A percentile compares a stretch with the other conserved stretches of the same genome.
These are phyloP conservation scores for Squalus acanthias DNA, from an alignment of 2,797 vertebrate genomes.

Conservation along the genomic window DNA sequence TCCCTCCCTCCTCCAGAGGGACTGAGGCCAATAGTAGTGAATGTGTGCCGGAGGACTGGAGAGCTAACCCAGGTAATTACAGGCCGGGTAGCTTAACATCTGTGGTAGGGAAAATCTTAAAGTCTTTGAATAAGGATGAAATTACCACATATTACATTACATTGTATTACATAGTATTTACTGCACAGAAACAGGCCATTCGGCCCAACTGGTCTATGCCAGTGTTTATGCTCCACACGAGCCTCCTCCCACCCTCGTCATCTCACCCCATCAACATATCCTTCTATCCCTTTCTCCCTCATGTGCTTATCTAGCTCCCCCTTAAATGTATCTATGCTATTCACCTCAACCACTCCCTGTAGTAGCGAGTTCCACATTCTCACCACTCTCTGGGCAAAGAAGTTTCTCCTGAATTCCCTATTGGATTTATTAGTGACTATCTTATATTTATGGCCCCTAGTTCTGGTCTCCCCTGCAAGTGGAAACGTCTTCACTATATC, in stretches of 20 bases:
- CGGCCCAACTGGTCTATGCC: neutral
- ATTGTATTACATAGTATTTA: neutral
- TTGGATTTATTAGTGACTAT: neutral
- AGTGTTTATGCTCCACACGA: neutral
- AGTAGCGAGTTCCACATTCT: neutral
- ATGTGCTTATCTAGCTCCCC: neutral
- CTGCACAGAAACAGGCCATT: neutral
- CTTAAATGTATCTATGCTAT: neutral
- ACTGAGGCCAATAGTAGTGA: neutral
- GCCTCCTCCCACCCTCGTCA: neutral
- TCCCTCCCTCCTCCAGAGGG: neutral
- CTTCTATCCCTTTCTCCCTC: neutral
- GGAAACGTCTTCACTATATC: neutral
- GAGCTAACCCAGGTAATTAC: neutral
- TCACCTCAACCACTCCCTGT: neutral
- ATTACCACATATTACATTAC: neutral
- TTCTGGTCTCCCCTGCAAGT: neutral
- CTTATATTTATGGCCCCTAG: too few species aligned
- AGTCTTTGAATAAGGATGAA: neutral
- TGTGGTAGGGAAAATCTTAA: neutral
- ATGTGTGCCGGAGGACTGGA: neutral
- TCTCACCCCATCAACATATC: too few species aligned
- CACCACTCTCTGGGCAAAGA: neutral
- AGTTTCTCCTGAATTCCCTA: neutral
- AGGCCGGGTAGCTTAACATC: neutral